A percentile compares a stretch with the other conserved stretches of the same genome.
These are phyloP conservation scores for Falco rusticolus DNA, from an alignment of 2,797 vertebrate genomes.

Conservation along the genomic window DNA sequence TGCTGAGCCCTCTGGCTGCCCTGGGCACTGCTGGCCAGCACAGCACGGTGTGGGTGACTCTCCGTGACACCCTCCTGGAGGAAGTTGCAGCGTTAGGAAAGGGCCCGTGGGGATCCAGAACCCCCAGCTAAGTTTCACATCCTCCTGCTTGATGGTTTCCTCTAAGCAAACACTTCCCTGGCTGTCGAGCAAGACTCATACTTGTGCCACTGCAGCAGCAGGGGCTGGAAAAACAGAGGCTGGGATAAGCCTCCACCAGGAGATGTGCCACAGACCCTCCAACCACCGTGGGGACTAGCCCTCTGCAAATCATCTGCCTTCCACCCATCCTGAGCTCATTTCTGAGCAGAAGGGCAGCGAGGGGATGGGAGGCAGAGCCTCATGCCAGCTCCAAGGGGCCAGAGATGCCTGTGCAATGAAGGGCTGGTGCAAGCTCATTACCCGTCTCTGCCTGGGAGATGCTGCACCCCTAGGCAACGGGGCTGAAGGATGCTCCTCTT, in stretches of 20 bases:
- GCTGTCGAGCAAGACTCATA: rapidly evolving
- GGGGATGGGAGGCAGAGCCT: neutral
- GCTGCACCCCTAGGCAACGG: neutral
- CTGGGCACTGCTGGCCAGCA: neutral
- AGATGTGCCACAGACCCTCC: neutral
- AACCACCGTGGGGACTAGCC: rapidly evolving
- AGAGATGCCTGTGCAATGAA: neutral
- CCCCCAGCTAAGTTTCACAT: constrained; percentile 16
- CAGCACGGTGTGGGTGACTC: rapidly evolving
- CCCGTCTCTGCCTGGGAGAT: neutral
- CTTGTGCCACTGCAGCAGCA: neutral
- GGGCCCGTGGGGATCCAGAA: neutral
- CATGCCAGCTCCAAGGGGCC: neutral
- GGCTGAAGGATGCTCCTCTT: neutral
- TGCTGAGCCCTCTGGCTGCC: neutral
- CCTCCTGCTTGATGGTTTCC: neutral
- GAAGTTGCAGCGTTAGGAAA: neutral
- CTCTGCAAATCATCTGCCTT: neutral
- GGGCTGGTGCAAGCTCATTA: neutral
- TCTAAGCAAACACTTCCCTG: neutral
- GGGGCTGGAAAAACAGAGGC: neutral
- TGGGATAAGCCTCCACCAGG: neutral
- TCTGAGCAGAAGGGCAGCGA: neutral
- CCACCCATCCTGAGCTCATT: neutral
- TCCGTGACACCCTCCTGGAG: neutral